phyloP scores from a whole-genome alignment of 1,140 invertebrate species.

The Cotesia chilonis region DNA sequence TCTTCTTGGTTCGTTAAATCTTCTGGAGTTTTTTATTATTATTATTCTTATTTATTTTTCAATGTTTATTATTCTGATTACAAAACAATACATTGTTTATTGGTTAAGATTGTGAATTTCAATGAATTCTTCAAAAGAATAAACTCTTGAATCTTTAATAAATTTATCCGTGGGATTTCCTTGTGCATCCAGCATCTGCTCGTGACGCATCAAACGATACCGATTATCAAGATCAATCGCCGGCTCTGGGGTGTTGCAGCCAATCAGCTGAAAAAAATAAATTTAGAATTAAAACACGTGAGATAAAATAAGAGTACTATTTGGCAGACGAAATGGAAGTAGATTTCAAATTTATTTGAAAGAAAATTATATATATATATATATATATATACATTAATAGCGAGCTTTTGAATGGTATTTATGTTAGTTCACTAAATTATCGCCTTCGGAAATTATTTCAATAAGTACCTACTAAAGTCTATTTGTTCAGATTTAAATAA shows the following conservation, averaged over 20 bases:
- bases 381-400: too few species aligned
- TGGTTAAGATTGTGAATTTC: neutral
- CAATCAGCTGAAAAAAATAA: slow-evolving; percentile 45
- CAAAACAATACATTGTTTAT: neutral
- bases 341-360: too few species aligned
- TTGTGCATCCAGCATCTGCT: slow-evolving; percentile 55
- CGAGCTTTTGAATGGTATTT: too few species aligned
- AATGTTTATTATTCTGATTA: neutral
- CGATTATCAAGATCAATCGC: slow-evolving; percentile 60
- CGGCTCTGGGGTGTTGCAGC: slow-evolving; percentile 42
- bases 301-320: too few species aligned
- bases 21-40: neutral
- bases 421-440: too few species aligned
- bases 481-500: too few species aligned
- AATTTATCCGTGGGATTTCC: slow-evolving; percentile 51
- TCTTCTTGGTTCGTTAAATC: too few species aligned
- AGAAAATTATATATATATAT: too few species aligned
- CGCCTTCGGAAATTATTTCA: too few species aligned
- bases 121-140: slow-evolving; percentile 3
- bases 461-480: too few species aligned
- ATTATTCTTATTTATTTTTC: neutral
- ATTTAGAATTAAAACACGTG: slow-evolving; percentile 23
- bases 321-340: too few species aligned
- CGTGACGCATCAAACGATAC: slow-evolving; percentile 57
- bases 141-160: slow-evolving; percentile 37